Base-by-base conservation (phyloP, 2,888 invertebrate species). In the Stegophylla sp. region DNA sequence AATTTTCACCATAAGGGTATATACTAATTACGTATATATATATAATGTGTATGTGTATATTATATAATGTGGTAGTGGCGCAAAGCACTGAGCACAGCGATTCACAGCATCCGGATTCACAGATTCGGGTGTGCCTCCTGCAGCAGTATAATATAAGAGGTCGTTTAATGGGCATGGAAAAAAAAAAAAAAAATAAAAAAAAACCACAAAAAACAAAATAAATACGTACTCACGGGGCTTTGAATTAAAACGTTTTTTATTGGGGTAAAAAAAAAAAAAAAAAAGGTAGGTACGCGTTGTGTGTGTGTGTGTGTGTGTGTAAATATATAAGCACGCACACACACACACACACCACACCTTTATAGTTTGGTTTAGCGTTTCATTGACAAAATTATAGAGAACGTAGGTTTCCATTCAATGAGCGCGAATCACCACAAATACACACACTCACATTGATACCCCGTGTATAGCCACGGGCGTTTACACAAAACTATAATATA, bases 331-430 rank as follows among this genome's bases (percentile, higher is more conserved):
- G 34, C 34, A 7, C 34, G 7, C 34, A 34, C 34, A 7, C 34
- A 34, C 34, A 34, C 34, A 34, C 34, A 34, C 34, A 34, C 3
- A 34, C 34, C 17, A 51, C 51, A n/a, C 23, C 23, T 34, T 34
- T 34, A 34, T 34, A 34, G 34, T 34, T 51, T 53, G 26, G 34
- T 34, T 51, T 53, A 17, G n/a, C 26, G 23, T 79, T 79, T 79
- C 77, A 79, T 79, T 79, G 69, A 79, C 77, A 69, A 79, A 79
- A 79, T 79, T 79, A 79, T 79, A 79, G 77, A 69, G 64, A 41
- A 56, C 77, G 3, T 53, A 13, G 45, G 59, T 43, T 69, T 79
- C 59, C 69, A 63, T 79, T 71, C 69, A 79, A 45, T 45, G 15
- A 28, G 43, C 64, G 53, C 75, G n/a, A 66, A 66, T 66, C 20